Percentiles rank a stretch among this genome's conserved stretches.
These are phyloP conservation scores for Cyprinodon diabolis DNA, from an alignment of 2,797 vertebrate genomes.

Conservation along the genomic window DNA sequence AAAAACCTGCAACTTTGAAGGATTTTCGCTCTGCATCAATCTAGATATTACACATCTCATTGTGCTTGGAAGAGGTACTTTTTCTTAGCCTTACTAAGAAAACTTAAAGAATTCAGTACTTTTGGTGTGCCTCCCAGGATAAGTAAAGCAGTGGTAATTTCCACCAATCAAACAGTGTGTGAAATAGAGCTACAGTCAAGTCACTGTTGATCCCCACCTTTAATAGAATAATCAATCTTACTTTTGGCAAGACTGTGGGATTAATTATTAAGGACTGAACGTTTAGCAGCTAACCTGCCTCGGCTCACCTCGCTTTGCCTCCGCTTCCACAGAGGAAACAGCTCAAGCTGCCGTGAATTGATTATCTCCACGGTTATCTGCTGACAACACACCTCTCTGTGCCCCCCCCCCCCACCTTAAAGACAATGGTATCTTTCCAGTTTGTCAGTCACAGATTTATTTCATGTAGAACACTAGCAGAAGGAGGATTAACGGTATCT, in stretches of 20 bases:
- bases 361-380: slow-evolving; percentile 69
- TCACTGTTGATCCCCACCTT: slow-evolving; percentile 70
- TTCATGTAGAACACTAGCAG: slow-evolving; percentile 71
- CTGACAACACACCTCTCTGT: slow-evolving; percentile 42
- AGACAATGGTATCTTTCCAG: slow-evolving; percentile 76
- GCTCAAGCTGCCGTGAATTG: slow-evolving; percentile 49
- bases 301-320: neutral
- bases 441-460: slow-evolving; percentile 74
- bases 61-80: too few relatives aligned
- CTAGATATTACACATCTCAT: neutral
- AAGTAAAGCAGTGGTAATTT: slow-evolving; percentile 38
- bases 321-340: slow-evolving; percentile 5
- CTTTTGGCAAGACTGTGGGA: slow-evolving; percentile 64
- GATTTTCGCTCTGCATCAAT: neutral
- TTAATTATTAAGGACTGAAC: slow-evolving; percentile 70
- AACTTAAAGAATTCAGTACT: neutral
- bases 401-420: slow-evolving; percentile 49
- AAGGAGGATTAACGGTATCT: slow-evolving; percentile 79
- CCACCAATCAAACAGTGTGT: slow-evolving; percentile 68
- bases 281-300: slow-evolving; percentile 57
- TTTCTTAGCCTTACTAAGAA: neutral
- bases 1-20: neutral
- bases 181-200: slow-evolving; percentile 65
- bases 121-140: neutral
- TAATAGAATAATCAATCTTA: slow-evolving; percentile 77